A percentile compares a stretch with the other conserved stretches of the same genome.
Evolutionary conservation across 2,888 invertebrate species (phyloP).

Genomic region (Nomada hirtipes): DNA sequence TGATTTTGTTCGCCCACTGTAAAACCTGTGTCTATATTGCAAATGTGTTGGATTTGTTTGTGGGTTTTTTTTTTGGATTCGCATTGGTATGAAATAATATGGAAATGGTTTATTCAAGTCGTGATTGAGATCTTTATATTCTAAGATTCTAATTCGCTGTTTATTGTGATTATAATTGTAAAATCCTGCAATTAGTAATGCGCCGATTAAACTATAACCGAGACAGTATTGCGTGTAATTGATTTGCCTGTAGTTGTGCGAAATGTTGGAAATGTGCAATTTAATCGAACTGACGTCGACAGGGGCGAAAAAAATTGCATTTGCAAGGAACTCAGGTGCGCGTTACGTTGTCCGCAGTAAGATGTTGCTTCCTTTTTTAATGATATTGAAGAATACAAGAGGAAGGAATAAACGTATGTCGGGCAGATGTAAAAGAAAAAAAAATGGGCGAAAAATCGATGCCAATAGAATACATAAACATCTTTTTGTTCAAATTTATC

Average conservation of each 20-base stretch:
- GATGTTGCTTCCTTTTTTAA: not conserved
- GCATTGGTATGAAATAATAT: not conserved
- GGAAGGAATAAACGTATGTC: not conserved
- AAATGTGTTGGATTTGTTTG: too few species aligned
- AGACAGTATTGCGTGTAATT: not conserved
- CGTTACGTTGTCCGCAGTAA: not conserved
- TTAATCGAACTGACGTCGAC: not conserved
- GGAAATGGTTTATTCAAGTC: not conserved
- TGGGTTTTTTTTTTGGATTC: too few species aligned
- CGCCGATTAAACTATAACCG: not conserved
- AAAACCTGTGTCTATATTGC: too few species aligned
- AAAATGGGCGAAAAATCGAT: not conserved
- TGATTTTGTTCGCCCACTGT: too few species aligned
- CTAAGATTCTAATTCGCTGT: too few species aligned
- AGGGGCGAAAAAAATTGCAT: not conserved
- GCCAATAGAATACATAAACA: too few species aligned
- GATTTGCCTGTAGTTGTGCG: not conserved
- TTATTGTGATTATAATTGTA: too few species aligned
- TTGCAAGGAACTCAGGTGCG: not conserved
- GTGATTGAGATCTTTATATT: not conserved
- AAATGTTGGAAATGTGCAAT: conserved; percentile 6
- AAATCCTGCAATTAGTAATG: not conserved
- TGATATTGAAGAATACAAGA: not conserved
- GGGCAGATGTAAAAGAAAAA: too few species aligned
- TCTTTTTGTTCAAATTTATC: not conserved